A percentile compares a stretch with the other conserved stretches of the same genome.
phyloP scores from a whole-genome alignment of 1,140 invertebrate genomes.

The Parapsyche elsis region DNA sequence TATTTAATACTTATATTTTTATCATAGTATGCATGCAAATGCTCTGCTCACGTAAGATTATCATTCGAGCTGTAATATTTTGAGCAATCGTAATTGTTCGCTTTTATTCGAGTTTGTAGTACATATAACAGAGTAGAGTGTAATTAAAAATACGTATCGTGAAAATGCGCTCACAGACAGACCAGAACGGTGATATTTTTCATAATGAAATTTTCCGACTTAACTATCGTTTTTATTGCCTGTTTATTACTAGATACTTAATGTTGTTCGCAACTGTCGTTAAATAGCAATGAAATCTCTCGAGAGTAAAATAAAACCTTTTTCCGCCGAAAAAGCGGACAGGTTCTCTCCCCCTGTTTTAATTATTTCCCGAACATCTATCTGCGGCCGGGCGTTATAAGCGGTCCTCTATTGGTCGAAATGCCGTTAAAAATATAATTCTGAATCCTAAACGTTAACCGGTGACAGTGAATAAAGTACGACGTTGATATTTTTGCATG shows the following conservation, averaged over 20 bases:
- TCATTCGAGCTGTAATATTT: too few relatives aligned
- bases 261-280: constrained; percentile 39
- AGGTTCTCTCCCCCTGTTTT: constrained; percentile 4
- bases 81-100: too few relatives aligned
- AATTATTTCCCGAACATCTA: constrained; percentile 35
- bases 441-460: neutral
- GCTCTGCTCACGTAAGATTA: too few relatives aligned
- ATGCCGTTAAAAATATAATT: constrained; percentile 14
- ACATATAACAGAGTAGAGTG: too few relatives aligned
- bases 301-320: constrained; percentile 34
- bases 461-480: neutral
- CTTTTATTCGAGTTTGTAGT: too few relatives aligned
- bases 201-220: constrained; percentile 36
- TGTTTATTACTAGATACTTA: constrained; percentile 42
- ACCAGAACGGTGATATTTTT: constrained; percentile 16
- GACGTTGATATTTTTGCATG: neutral
- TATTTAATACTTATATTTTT: too few relatives aligned
- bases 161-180: neutral
- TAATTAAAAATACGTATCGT: too few relatives aligned
- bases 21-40: too few relatives aligned
- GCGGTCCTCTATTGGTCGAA: neutral
- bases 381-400: neutral
- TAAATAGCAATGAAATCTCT: constrained; percentile 36
- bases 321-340: constrained; percentile 11
- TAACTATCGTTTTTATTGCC: constrained; percentile 38